Percentiles rank a stretch among this genome's conserved stretches.
Evolutionary conservation across 2,113 vertebrate genomes (phyloP).

Genomic region (Caloenas nicobarica): DNA sequence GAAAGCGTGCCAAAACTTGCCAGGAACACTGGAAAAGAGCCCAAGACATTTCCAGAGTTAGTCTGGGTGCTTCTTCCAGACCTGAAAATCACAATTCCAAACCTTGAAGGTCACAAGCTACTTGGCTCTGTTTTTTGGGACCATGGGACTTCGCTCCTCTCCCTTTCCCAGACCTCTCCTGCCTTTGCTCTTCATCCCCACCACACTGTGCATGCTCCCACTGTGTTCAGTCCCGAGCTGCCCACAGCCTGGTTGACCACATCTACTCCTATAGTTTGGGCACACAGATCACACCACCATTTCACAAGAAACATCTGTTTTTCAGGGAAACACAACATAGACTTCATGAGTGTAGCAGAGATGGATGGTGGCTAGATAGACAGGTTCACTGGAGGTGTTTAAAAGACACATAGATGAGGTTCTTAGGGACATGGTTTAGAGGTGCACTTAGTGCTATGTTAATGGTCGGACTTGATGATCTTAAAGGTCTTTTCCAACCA

Average conservation of each 20-base stretch:
- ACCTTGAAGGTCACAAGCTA: neutral
- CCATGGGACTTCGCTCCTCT: accelerated
- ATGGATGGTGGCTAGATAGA: neutral
- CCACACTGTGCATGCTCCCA: neutral
- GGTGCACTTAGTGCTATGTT: too few relatives aligned
- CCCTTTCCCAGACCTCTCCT: neutral
- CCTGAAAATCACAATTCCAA: neutral
- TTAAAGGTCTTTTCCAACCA: too few relatives aligned
- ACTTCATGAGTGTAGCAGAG: accelerated
- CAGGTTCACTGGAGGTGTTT: neutral
- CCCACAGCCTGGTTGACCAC: neutral
- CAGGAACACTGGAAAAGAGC: constrained; percentile 83
- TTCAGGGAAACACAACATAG: accelerated
- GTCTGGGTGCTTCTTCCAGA: neutral
- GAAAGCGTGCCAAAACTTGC: constrained; percentile 91
- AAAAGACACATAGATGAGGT: too few relatives aligned
- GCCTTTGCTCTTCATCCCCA: neutral
- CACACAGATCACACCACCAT: accelerated
- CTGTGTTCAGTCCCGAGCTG: neutral
- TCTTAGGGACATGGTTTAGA: too few relatives aligned
- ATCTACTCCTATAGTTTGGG: neutral
- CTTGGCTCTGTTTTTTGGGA: too few relatives aligned
- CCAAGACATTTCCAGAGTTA: neutral
- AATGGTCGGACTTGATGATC: too few relatives aligned
- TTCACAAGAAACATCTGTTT: accelerated